Percentiles rank a stretch among this genome's conserved stretches.
Evolutionary conservation across 1,140 invertebrate species (phyloP).

Genomic region (Papilio helenus): DNA sequence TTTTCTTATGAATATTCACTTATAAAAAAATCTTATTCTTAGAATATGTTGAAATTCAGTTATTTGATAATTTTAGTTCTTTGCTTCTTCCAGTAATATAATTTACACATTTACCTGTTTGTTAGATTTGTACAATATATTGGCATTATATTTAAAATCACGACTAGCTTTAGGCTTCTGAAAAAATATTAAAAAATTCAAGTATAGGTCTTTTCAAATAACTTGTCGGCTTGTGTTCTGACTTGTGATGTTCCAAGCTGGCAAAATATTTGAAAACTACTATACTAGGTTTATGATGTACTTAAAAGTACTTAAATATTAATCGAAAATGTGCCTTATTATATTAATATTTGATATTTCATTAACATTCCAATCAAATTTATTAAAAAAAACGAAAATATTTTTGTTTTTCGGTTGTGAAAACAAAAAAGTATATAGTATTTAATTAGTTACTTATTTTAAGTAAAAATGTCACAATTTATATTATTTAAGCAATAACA

Average conservation of each 20-base stretch:
- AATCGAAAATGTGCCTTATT: constrained; percentile 57
- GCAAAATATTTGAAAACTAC: constrained; percentile 25
- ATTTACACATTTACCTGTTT: constrained; percentile 30
- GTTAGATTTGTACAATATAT: constrained; percentile 13
- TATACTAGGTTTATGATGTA: constrained; percentile 45
- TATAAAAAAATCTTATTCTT: too few relatives aligned
- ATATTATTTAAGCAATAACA: constrained; percentile 29
- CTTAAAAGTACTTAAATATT: constrained; percentile 45
- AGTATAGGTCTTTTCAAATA: constrained; percentile 32
- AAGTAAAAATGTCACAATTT: constrained; percentile 39
- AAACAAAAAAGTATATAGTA: constrained; percentile 35
- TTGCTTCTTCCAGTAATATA: constrained; percentile 40
- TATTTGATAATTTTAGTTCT: background rate
- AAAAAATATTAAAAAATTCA: constrained; percentile 26
- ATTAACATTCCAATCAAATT: constrained; percentile 34
- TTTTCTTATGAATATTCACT: background rate
- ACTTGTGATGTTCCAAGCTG: background rate
- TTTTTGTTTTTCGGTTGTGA: constrained; percentile 58
- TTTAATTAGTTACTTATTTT: constrained; percentile 38
- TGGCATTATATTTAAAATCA: constrained; percentile 18
- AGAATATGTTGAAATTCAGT: background rate
- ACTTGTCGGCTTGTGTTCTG: background rate
- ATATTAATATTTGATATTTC: constrained; percentile 39
- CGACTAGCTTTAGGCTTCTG: constrained; percentile 7
- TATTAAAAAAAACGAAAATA: constrained; percentile 22